phyloP scores from a whole-genome alignment of 2,797 vertebrate species.

The Morus bassanus region DNA sequence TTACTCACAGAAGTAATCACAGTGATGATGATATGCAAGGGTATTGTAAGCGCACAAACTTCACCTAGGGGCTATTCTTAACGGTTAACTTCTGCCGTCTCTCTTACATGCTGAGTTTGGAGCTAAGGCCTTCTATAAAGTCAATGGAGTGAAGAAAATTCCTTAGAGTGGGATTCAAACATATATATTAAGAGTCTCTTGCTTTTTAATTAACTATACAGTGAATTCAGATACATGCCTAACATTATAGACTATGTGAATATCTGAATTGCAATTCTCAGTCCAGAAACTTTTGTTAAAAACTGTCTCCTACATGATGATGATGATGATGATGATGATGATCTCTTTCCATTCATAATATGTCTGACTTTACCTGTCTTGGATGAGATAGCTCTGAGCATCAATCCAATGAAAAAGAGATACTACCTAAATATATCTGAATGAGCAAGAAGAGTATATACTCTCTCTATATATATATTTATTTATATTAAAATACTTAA shows the following conservation, averaged over 20 bases:
- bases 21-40: neutral
- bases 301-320: neutral
- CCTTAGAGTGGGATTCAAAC: neutral
- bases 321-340: neutral
- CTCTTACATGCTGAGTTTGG: neutral
- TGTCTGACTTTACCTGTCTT: neutral
- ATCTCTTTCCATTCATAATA: neutral
- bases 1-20: neutral
- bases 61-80: neutral
- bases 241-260: neutral
- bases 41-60: neutral
- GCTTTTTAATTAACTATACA: neutral
- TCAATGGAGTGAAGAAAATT: neutral
- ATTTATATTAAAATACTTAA: neutral
- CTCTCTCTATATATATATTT: neutral
- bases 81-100: neutral
- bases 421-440: neutral
- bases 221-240: neutral
- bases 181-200: neutral
- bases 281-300: neutral
- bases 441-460: neutral
- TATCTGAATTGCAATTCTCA: neutral
- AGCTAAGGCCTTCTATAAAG: neutral
- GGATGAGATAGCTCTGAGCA: neutral
- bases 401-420: neutral